Conservation (phyloP, 2,113 vertebrate genomes). For the Physeter macrocephalus region DNA sequence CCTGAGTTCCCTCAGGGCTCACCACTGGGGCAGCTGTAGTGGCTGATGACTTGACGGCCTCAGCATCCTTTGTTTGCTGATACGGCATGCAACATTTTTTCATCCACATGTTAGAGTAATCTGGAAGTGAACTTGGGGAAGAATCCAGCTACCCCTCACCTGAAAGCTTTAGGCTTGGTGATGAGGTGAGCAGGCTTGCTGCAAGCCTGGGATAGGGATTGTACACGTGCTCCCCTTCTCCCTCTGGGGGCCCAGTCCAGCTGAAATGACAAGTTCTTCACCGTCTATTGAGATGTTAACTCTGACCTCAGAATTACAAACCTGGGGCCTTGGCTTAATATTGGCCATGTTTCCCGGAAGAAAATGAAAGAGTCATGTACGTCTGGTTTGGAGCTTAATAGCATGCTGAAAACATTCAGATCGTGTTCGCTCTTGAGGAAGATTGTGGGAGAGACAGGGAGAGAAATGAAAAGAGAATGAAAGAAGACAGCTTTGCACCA, state of each 20-base stretch:
- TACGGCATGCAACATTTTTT: neutral
- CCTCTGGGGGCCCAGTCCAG: fast-evolving
- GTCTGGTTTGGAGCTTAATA: neutral
- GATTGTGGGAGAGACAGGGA: neutral
- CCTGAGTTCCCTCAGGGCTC: neutral
- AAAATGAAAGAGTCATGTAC: conserved; percentile 14
- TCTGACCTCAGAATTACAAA: neutral
- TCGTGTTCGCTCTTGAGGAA: neutral
- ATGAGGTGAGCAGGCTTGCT: neutral
- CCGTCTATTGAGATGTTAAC: conserved; percentile 18
- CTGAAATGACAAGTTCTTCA: neutral
- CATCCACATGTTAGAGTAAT: neutral
- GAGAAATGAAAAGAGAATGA: neutral
- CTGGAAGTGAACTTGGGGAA: neutral
- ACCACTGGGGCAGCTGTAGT: neutral
- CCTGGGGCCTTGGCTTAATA: neutral
- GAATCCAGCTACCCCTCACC: neutral
- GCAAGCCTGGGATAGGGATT: neutral
- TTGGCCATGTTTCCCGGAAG: neutral
- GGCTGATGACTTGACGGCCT: neutral
- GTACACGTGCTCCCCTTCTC: neutral
- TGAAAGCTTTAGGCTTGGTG: neutral
- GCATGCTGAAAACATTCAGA: conserved; percentile 19
- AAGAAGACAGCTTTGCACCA: neutral
- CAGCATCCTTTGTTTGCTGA: neutral